phyloP scores from a whole-genome alignment of 2,888 invertebrate species.

The Drosophila cognata region DNA sequence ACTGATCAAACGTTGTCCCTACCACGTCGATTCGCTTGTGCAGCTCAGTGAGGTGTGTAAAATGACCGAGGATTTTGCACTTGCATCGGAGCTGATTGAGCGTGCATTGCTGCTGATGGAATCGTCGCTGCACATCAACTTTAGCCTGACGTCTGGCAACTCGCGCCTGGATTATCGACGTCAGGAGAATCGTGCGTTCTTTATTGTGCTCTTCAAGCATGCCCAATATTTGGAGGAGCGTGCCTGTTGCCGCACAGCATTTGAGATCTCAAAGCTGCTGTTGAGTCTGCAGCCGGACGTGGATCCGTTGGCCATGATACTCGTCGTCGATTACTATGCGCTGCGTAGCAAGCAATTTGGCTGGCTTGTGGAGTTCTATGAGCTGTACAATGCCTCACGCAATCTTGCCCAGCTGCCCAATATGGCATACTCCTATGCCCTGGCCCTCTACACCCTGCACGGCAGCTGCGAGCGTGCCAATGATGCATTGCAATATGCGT shows the following conservation, averaged over 20 bases:
- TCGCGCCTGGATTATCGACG: constrained; percentile 91
- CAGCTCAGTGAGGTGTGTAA: constrained; percentile 92
- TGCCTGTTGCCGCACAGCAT: constrained; percentile 93
- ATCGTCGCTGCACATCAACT: constrained; percentile 91
- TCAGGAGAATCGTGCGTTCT: constrained; percentile 93
- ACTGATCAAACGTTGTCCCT: constrained; percentile 90
- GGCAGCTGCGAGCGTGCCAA: constrained; percentile 86
- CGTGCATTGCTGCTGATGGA: constrained; percentile 91
- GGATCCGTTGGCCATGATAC: constrained; percentile 91
- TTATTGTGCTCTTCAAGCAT: constrained; percentile 92
- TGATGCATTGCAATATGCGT: constrained; percentile 89
- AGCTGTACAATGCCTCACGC: constrained; percentile 87
- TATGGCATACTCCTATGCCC: constrained; percentile 92
- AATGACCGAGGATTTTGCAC: constrained; percentile 91
- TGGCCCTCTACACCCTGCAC: constrained; percentile 89
- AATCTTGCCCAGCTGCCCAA: constrained; percentile 94
- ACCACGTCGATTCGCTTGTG: constrained; percentile 92
- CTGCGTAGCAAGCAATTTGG: constrained; percentile 90
- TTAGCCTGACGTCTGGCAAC: constrained; percentile 90
- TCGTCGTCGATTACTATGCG: constrained; percentile 93
- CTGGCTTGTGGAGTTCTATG: constrained; percentile 88
- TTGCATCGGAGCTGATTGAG: constrained; percentile 92
- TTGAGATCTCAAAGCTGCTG: constrained; percentile 94
- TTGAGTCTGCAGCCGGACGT: constrained; percentile 90
- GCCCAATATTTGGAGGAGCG: constrained; percentile 91